Evolutionary conservation across 1,140 invertebrate species (phyloP).

Genomic region (Piezodorus guildinii): DNA sequence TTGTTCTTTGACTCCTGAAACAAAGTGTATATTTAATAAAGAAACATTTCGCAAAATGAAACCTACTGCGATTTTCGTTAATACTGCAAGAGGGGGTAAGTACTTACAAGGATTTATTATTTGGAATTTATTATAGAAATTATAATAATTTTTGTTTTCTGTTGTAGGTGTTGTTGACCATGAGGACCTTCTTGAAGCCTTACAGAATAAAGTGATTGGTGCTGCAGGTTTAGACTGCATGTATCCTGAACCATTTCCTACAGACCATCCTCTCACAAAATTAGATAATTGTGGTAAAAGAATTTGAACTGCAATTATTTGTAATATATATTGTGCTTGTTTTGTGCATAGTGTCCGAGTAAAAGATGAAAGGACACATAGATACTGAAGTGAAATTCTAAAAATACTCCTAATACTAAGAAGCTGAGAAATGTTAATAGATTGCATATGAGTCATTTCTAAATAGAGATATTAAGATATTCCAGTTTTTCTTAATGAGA

Average conservation of each 20-base stretch:
- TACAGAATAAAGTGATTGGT: conserved; percentile 57
- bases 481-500: too few relatives aligned
- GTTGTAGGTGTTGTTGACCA: conserved; percentile 57
- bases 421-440: too few relatives aligned
- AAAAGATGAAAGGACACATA: too few relatives aligned
- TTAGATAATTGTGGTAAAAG: conserved; percentile 62
- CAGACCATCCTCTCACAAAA: conserved; percentile 62
- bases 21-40: conserved; percentile 61
- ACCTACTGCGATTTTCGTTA: conserved; percentile 66
- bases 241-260: conserved; percentile 80
- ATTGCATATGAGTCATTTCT: too few relatives aligned
- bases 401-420: too few relatives aligned
- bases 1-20: conserved; percentile 59
- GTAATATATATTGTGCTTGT: too few relatives aligned
- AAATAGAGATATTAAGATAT: too few relatives aligned
- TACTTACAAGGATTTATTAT: background rate
- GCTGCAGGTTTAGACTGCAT: conserved; percentile 89
- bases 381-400: too few relatives aligned
- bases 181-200: conserved; percentile 59
- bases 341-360: too few relatives aligned
- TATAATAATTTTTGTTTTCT: background rate
- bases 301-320: background rate
- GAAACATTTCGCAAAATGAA: conserved; percentile 74
- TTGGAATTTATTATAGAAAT: background rate
- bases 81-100: conserved; percentile 60